Base-by-base conservation (phyloP, 2,888 invertebrate species). In the Acleris holmiana region DNA sequence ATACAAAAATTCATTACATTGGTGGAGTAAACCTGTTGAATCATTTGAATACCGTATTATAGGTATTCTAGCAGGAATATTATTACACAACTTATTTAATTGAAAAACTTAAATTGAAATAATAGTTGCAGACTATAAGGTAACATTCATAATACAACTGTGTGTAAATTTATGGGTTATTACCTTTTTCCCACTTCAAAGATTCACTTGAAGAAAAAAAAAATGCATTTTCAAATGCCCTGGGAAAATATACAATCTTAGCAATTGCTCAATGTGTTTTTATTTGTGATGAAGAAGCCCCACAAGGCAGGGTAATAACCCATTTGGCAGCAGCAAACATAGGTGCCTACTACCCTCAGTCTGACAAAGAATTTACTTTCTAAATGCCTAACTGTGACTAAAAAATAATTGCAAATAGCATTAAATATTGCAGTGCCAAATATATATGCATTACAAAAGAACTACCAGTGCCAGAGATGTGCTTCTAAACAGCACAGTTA, bases 1-100 rank as follows among this genome's bases (percentile, higher is more conserved):
- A 91, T 91, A 92, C 90, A 92, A 87, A 90, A 88, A 89, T 85
- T 86, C 85, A 91, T 89, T 88, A 89, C 79, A 86, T 80, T 76
- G 74, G 77, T 77, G 77, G 74, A 75, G 76, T 76, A 82, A 73
- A 76, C 72, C 72, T 82, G 85, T 29, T 29, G 29, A 29, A 78
- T 77, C 73, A 78, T 80, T 79, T 80, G 83, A 82, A 82, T 82
- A 69, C 59, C 62, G n/a, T 83, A 82, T 79, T 79, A 77, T 83
- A 85, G n/a, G n/a, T n/a, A n/a, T n/a, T n/a, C n/a, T 82, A 84
- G 69, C 68, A 71, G 69, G 67, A 60, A 67, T 69, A 72, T 66
- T 67, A 76, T 69, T 72, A 76, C 69, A 73, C 68, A 72, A 70
- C 62, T 71, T 71, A 69, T 57, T 69, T 74, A 68, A 66, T 70